Evolutionary conservation across 2,797 vertebrate species (phyloP).

Genomic region (Hippopotamyrus pictus): DNA sequence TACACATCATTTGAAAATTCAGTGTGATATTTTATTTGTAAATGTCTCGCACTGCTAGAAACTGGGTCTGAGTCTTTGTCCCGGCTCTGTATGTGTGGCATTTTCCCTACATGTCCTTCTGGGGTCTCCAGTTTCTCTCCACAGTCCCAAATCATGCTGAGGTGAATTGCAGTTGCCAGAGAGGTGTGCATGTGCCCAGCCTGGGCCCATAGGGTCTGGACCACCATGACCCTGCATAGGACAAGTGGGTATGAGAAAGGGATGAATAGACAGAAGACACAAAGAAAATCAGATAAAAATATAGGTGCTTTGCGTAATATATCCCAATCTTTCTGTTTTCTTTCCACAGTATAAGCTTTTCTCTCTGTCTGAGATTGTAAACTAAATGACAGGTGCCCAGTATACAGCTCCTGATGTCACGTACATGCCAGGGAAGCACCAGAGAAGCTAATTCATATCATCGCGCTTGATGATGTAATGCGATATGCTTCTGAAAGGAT

Average conservation of each 20-base stretch:
- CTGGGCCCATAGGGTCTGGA: neutral
- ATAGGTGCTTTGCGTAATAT: neutral
- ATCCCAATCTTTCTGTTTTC: neutral
- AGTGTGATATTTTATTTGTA: neutral
- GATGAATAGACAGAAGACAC: neutral
- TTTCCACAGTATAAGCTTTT: neutral
- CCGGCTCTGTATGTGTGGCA: neutral
- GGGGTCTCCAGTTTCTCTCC: neutral
- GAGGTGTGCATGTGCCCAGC: neutral
- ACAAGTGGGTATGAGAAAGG: neutral
- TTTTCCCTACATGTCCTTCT: neutral
- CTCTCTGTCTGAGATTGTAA: neutral
- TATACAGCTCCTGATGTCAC: neutral
- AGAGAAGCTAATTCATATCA: neutral
- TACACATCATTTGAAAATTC: neutral
- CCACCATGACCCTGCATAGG: neutral
- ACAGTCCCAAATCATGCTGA: neutral
- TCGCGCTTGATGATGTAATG: neutral
- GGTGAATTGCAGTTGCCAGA: neutral
- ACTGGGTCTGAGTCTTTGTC: neutral
- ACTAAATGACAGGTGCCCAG: neutral
- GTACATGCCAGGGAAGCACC: neutral
- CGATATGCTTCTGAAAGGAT: neutral
- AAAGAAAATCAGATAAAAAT: neutral
- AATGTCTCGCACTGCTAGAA: neutral